Conservation (phyloP, 2,113 vertebrate species). For the Poecilia latipinna region DNA sequence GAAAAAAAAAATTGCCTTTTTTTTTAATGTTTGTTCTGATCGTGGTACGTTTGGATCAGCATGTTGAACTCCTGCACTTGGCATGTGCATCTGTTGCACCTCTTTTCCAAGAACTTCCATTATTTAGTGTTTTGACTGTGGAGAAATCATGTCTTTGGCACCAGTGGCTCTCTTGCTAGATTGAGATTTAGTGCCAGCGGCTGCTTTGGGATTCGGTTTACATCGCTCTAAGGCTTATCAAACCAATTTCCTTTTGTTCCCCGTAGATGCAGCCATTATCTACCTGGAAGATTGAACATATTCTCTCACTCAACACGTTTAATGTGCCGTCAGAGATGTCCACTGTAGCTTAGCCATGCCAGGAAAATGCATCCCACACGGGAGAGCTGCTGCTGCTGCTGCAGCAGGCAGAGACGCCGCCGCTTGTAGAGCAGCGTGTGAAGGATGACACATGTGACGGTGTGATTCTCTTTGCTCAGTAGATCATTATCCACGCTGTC, state of each 20-base stretch:
- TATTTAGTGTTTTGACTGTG: constrained; percentile 39
- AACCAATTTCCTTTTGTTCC: constrained; percentile 46
- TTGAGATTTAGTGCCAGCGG: constrained; percentile 35
- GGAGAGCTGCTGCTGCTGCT: constrained; percentile 14
- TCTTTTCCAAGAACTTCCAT: constrained; percentile 32
- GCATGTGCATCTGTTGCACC: background rate
- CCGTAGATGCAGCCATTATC: constrained; percentile 50
- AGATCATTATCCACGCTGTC: constrained; percentile 5
- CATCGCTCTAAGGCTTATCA: constrained; percentile 47
- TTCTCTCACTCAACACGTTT: constrained; percentile 43
- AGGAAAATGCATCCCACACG: constrained; percentile 26
- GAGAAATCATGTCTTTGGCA: constrained; percentile 32
- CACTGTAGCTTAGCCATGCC: constrained; percentile 22
- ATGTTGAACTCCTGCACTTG: background rate
- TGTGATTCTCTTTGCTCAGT: constrained; percentile 27
- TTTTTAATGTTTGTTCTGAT: background rate
- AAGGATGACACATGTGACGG: constrained; percentile 27
- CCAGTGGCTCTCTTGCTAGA: constrained; percentile 15
- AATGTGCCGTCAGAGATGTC: constrained; percentile 28
- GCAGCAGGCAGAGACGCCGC: background rate
- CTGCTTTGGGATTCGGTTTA: constrained; percentile 36
- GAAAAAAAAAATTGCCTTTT: too few species aligned
- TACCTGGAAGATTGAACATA: constrained; percentile 43
- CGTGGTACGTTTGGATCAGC: too few species aligned
- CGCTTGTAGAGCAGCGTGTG: constrained; percentile 14